phyloP scores from a whole-genome alignment of 2,888 invertebrate species.

The Stenoptilia bipunctidactyla region DNA sequence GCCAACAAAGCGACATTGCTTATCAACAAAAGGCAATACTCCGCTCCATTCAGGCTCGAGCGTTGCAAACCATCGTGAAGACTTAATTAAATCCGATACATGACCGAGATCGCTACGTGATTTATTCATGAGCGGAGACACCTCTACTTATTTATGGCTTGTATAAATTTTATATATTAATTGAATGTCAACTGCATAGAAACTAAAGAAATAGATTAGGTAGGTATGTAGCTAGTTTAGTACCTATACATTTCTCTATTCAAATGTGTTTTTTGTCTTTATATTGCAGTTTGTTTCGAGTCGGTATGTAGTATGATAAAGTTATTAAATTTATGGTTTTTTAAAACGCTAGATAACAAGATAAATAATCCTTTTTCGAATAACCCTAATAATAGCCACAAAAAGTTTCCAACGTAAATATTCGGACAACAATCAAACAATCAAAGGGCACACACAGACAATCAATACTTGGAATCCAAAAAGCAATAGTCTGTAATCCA shows the following conservation, averaged over 20 bases:
- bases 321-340: too few relatives aligned
- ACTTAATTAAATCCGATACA: conserved; percentile 62
- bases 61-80: conserved; percentile 44
- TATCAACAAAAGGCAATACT: conserved; percentile 30
- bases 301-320: too few relatives aligned
- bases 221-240: too few relatives aligned
- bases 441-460: conserved; percentile 46
- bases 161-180: too few relatives aligned
- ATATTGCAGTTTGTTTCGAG: neutral
- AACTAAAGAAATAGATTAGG: too few relatives aligned
- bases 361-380: too few relatives aligned
- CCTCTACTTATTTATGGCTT: too few relatives aligned
- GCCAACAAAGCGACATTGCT: conserved; percentile 37
- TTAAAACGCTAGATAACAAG: too few relatives aligned
- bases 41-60: conserved; percentile 45
- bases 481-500: conserved; percentile 43
- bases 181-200: too few relatives aligned
- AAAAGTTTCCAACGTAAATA: too few relatives aligned
- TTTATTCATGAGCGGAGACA: conserved; percentile 21
- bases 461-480: conserved; percentile 39
- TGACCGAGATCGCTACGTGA: conserved; percentile 49
- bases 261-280: neutral
- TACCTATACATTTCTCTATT: too few relatives aligned
- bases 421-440: conserved; percentile 49
- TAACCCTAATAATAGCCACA: too few relatives aligned